phyloP scores from a whole-genome alignment of 2,113 vertebrate species.

The Antennarius striatus region DNA sequence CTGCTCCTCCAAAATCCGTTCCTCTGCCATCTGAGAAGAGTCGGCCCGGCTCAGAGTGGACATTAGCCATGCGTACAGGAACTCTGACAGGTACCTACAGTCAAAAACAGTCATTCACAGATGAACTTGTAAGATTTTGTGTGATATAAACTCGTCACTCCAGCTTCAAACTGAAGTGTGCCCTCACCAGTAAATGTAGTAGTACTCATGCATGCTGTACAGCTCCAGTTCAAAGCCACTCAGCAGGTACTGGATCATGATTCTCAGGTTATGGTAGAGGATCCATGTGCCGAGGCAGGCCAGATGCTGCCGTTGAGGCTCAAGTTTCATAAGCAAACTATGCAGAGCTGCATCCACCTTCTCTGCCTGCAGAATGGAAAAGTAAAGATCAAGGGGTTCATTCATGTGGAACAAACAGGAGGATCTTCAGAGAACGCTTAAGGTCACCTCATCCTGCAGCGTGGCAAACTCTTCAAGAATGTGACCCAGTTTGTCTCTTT shows the following conservation, averaged over 20 bases:
- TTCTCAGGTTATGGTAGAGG: constrained; percentile 96
- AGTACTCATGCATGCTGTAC: constrained; percentile 99
- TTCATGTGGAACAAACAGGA: too few relatives aligned
- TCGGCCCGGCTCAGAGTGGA: constrained; percentile 96
- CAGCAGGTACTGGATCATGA: constrained; percentile 99
- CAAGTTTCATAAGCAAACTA: constrained; percentile 94
- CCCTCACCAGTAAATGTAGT: constrained; percentile 97
- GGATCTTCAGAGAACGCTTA: neutral
- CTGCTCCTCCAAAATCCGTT: constrained; percentile 95
- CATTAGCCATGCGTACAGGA: constrained; percentile 98
- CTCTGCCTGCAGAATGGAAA: constrained; percentile 86
- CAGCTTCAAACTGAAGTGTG: neutral
- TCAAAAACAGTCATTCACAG: constrained; percentile 2
- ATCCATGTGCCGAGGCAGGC: constrained; percentile 98
- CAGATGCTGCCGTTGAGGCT: constrained; percentile 95
- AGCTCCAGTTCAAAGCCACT: constrained; percentile 98
- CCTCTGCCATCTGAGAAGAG: constrained; percentile 97
- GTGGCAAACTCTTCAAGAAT: constrained; percentile 98
- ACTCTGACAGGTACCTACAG: constrained; percentile 95
- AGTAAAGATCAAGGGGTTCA: too few relatives aligned
- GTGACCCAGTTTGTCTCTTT: constrained; percentile 97
- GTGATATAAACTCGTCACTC: too few relatives aligned
- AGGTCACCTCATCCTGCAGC: constrained; percentile 93
- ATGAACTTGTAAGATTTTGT: neutral
- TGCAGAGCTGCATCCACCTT: constrained; percentile 97